These are phyloP conservation scores for Teleogryllus occipitalis DNA, from an alignment of 1,140 invertebrate genomes.

Conservation along the genomic window DNA sequence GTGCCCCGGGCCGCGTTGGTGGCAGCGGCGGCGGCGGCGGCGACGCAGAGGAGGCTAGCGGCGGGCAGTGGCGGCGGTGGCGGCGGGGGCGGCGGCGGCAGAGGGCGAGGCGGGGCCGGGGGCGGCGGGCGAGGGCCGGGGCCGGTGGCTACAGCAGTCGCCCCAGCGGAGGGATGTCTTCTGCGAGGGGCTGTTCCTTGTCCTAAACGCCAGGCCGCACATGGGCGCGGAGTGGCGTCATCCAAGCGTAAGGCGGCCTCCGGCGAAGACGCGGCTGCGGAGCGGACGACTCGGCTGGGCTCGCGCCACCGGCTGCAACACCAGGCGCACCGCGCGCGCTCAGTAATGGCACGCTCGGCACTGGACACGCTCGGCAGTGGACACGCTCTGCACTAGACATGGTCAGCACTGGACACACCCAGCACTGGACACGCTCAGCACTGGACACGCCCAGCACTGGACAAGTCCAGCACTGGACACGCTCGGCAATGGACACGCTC, in stretches of 20 bases:
- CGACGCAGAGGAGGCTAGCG: not conserved
- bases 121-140: not conserved
- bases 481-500: too few species aligned
- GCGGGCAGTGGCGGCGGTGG: not conserved
- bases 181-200: constrained; percentile 88
- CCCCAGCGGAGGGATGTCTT: constrained; percentile 91
- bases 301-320: not conserved
- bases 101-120: not conserved
- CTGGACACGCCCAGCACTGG: too few species aligned
- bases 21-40: not conserved
- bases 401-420: too few species aligned
- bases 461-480: too few species aligned
- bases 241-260: not conserved
- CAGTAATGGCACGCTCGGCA: too few species aligned
- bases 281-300: not conserved
- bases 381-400: too few species aligned
- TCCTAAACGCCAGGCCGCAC: constrained; percentile 88
- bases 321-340: not conserved
- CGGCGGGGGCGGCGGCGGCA: not conserved
- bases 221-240: constrained; percentile 50
- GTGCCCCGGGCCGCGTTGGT: too few species aligned
- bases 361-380: too few species aligned
- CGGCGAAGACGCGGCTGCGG: not conserved
- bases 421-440: too few species aligned
- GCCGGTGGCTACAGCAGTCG: constrained; percentile 59